phyloP scores from a whole-genome alignment of 1,140 invertebrate species.

The Drosophila oshimai region DNA sequence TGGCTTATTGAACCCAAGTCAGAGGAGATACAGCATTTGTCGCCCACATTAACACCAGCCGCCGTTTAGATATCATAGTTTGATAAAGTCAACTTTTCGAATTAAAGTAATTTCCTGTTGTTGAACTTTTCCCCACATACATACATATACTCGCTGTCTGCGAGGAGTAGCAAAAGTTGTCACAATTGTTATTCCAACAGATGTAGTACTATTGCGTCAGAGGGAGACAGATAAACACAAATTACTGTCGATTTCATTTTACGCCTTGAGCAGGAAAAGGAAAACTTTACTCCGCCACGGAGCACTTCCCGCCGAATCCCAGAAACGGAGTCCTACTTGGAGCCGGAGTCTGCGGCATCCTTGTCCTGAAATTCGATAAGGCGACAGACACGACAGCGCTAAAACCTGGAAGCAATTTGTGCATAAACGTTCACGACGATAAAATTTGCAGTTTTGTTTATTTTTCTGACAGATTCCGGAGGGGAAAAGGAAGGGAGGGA shows the following conservation, averaged over 20 bases:
- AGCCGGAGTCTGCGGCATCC: conserved; percentile 38
- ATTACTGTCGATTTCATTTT: conserved; percentile 81
- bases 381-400: conserved; percentile 53
- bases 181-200: conserved; percentile 71
- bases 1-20: conserved; percentile 61
- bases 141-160: background rate
- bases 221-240: conserved; percentile 61
- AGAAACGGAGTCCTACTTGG: conserved; percentile 6
- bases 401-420: conserved; percentile 81
- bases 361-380: conserved; percentile 73
- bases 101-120: conserved; percentile 74
- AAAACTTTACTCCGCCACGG: conserved; percentile 63
- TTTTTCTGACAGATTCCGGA: conserved; percentile 70
- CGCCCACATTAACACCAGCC: conserved; percentile 51
- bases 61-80: conserved; percentile 56
- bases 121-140: conserved; percentile 41
- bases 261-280: conserved; percentile 76
- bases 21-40: conserved; percentile 48
- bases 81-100: conserved; percentile 71
- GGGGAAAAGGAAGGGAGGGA: too few species aligned
- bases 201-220: conserved; percentile 10
- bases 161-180: conserved; percentile 48
- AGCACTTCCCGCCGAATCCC: conserved; percentile 35
- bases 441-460: conserved; percentile 81
- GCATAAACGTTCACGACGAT: conserved; percentile 78